Conservation (phyloP, 2,113 vertebrate species). For the Myrmecophaga tridactyla region DNA sequence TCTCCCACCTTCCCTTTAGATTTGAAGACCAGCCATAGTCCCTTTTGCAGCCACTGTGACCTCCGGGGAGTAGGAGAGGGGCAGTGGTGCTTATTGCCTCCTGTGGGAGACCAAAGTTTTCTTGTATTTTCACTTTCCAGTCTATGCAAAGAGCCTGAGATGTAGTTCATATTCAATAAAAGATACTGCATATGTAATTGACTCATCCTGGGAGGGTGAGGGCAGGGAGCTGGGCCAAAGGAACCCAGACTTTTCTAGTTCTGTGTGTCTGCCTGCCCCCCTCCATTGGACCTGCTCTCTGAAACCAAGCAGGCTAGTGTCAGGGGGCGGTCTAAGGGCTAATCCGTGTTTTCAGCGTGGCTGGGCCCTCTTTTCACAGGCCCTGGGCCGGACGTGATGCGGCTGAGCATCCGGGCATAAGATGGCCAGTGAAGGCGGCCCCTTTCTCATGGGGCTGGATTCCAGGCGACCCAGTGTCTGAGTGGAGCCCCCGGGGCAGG, state of each 20-base stretch:
- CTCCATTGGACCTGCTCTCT: constrained; percentile 73
- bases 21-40: not conserved
- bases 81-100: not conserved
- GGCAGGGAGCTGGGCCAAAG: constrained; percentile 13
- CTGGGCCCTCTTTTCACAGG: constrained; percentile 96
- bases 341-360: constrained; percentile 94
- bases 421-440: constrained; percentile 87
- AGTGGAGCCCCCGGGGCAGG: constrained; percentile 76
- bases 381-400: constrained; percentile 99
- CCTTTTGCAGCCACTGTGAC: not conserved
- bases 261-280: constrained; percentile 60
- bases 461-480: constrained; percentile 90
- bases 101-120: not conserved
- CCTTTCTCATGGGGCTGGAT: constrained; percentile 93
- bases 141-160: not conserved
- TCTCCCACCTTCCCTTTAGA: not conserved
- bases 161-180: constrained; percentile 51
- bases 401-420: constrained; percentile 95
- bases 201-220: not conserved
- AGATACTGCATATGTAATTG: not conserved
- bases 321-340: constrained; percentile 89
- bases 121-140: not conserved
- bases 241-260: constrained; percentile 67
- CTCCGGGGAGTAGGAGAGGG: not conserved
- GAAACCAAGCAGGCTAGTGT: constrained; percentile 62